Conservation (phyloP, 2,797 vertebrate genomes). For the Gobio occitaniae region DNA sequence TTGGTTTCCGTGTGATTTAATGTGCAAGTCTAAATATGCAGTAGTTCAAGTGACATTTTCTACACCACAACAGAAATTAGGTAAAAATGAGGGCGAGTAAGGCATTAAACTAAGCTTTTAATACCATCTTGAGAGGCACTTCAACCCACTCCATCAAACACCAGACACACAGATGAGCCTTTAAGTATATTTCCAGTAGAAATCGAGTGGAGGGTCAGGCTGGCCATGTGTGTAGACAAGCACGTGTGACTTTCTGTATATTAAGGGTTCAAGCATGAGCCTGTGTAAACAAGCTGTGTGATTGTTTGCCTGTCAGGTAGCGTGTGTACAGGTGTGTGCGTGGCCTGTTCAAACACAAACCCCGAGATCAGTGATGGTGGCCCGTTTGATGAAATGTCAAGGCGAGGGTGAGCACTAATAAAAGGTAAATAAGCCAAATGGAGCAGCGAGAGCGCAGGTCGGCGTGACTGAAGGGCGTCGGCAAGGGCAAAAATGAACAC, state of each 20-base stretch:
- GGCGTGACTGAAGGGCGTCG: conserved; percentile 45
- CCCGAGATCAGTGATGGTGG: conserved; percentile 39
- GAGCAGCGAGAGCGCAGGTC: conserved; percentile 17
- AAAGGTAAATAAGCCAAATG: conserved; percentile 63
- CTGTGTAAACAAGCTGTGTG: conserved; percentile 32
- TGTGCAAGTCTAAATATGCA: not conserved
- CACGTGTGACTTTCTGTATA: conserved; percentile 2
- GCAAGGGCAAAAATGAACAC: conserved; percentile 41
- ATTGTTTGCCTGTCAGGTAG: conserved; percentile 29
- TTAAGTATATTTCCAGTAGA: not conserved
- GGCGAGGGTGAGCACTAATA: conserved; percentile 51
- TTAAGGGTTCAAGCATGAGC: not conserved
- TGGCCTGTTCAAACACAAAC: not conserved
- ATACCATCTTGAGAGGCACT: not conserved
- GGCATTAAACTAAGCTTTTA: conserved; percentile 16
- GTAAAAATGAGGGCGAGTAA: not conserved
- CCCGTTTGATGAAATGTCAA: conserved; percentile 60
- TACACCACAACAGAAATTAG: not conserved
- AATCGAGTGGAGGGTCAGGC: not conserved
- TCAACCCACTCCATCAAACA: not conserved
- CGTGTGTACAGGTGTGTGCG: not conserved
- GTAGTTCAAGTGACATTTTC: not conserved
- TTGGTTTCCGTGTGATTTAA: too few relatives aligned
- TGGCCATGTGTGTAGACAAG: not conserved
- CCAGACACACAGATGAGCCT: not conserved